Conservation (phyloP, 2,113 vertebrate genomes). For the Silurus asotus region DNA sequence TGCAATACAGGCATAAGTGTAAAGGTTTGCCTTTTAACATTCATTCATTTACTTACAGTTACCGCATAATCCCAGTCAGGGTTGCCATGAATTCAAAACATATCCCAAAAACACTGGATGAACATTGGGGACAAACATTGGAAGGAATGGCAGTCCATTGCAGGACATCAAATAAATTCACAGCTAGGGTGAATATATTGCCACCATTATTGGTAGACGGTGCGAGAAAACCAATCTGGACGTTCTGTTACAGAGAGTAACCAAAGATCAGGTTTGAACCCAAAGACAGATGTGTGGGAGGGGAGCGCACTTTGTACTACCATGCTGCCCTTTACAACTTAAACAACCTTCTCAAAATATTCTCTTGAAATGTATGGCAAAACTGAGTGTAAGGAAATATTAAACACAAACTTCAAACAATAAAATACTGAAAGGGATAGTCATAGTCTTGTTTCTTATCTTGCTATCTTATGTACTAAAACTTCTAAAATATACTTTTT, state of each 20-base stretch:
- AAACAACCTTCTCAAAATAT: not conserved
- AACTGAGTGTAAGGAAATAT: conserved; percentile 29
- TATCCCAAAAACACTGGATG: not conserved
- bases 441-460: conserved; percentile 22
- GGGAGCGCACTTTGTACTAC: not conserved
- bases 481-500: conserved; percentile 62
- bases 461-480: conserved; percentile 11
- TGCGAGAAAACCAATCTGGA: not conserved
- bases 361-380: not conserved
- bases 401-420: conserved; percentile 48
- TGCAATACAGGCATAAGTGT: not conserved
- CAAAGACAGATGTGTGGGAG: not conserved
- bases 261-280: not conserved
- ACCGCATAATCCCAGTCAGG: not conserved
- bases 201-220: not conserved
- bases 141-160: not conserved
- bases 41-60: not conserved
- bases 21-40: not conserved
- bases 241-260: not conserved
- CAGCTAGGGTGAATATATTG: not conserved
- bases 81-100: not conserved
- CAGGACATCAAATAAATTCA: not conserved
- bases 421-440: conserved; percentile 54
- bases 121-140: not conserved
- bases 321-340: not conserved